These are phyloP conservation scores for Lasioglossum villosulum DNA, from an alignment of 2,888 invertebrate genomes.

Conservation along the genomic window DNA sequence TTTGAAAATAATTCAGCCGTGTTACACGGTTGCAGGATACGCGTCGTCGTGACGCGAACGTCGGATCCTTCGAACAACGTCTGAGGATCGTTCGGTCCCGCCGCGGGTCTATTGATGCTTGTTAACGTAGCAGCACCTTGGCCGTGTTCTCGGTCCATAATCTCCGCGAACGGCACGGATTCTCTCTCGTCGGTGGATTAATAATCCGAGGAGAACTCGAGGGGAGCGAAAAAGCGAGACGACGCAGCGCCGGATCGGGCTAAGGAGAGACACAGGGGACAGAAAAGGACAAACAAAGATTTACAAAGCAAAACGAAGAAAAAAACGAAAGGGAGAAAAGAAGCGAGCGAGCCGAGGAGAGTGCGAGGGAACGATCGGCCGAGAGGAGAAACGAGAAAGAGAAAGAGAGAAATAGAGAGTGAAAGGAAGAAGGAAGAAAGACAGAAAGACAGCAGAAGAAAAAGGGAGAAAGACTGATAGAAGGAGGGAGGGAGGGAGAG, in stretches of 20 bases:
- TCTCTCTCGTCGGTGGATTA: slow-evolving; percentile 67
- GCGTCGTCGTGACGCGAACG: slow-evolving; percentile 31
- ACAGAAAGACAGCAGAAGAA: background rate
- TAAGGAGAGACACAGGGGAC: slow-evolving; percentile 55
- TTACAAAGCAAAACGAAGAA: slow-evolving; percentile 10
- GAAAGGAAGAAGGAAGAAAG: slow-evolving; percentile 56
- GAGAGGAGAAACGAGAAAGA: slow-evolving; percentile 32
- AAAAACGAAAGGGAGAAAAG: slow-evolving; percentile 7
- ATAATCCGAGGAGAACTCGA: slow-evolving; percentile 66
- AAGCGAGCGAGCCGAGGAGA: slow-evolving; percentile 8
- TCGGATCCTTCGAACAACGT: slow-evolving; percentile 56
- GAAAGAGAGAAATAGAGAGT: slow-evolving; percentile 8
- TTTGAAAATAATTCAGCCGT: background rate
- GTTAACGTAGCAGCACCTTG: slow-evolving; percentile 73
- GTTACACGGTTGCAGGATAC: background rate
- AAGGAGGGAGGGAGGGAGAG: slow-evolving; percentile 4
- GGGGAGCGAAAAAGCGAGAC: slow-evolving; percentile 64
- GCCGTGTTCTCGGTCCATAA: slow-evolving; percentile 66
- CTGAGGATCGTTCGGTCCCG: slow-evolving; percentile 20
- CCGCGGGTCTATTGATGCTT: slow-evolving; percentile 60
- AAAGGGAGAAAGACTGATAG: background rate
- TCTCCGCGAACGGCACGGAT: slow-evolving; percentile 69
- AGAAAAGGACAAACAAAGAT: slow-evolving; percentile 54
- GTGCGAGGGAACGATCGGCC: slow-evolving; percentile 8
- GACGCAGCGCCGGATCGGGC: slow-evolving; percentile 39